Evolutionary conservation across 2,797 vertebrate genomes (phyloP).

Genomic region (Pseudochirops corinnae): DNA sequence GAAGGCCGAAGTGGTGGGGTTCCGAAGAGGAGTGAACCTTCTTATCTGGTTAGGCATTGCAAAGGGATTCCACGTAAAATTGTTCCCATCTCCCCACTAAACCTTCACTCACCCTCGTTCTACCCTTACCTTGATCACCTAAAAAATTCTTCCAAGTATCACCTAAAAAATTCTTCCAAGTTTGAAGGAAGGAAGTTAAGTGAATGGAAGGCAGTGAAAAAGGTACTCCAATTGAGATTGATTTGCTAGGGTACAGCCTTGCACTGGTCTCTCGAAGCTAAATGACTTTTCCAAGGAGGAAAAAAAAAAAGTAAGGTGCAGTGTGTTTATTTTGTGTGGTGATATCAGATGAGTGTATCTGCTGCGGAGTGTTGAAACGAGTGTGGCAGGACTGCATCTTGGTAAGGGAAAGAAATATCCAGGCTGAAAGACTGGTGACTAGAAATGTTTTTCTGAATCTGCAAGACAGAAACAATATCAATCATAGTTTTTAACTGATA

Average conservation of each 20-base stretch:
- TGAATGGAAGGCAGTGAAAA: not conserved
- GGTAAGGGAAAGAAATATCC: not conserved
- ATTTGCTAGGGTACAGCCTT: not conserved
- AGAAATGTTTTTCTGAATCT: conserved; percentile 4
- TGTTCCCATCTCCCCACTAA: not conserved
- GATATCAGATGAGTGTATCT: not conserved
- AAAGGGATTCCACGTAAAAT: not conserved
- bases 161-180: not conserved
- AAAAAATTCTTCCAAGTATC: not conserved
- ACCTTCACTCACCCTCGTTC: not conserved
- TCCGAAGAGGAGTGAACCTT: not conserved
- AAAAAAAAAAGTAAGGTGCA: conserved; percentile 56
- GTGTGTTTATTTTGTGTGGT: conserved; percentile 10
- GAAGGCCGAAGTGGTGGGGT: not conserved
- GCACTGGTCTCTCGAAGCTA: not conserved
- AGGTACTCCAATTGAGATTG: not conserved
- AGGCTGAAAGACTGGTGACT: not conserved
- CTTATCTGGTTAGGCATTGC: not conserved
- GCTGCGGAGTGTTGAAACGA: conserved; percentile 27
- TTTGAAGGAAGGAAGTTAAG: not conserved
- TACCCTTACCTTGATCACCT: not conserved
- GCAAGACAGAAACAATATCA: not conserved
- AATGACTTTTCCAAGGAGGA: conserved; percentile 7
- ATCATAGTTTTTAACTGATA: not conserved
- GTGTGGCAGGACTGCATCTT: conserved; percentile 35